A percentile compares a stretch with the other conserved stretches of the same genome.
Evolutionary conservation across 1,140 invertebrate genomes (phyloP).

Genomic region (Agrypnia vestita): DNA sequence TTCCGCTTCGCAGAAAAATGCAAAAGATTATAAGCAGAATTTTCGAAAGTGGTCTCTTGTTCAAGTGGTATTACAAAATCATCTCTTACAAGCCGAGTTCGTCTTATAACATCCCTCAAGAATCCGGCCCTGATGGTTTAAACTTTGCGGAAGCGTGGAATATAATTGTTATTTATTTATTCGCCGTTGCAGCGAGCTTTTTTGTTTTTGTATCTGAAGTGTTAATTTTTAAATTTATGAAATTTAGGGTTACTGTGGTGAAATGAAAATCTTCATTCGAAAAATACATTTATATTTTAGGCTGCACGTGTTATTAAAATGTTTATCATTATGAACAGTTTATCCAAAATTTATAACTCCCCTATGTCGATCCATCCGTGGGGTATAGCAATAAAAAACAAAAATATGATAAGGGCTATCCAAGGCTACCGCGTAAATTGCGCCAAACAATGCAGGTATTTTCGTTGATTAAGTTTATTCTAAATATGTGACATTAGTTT

Average conservation of each 20-base stretch:
- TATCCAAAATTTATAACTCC: too few relatives aligned
- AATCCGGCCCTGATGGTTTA: neutral
- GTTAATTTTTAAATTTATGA: neutral
- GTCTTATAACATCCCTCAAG: neutral
- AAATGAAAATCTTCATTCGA: too few relatives aligned
- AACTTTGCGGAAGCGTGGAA: neutral
- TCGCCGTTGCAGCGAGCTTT: neutral
- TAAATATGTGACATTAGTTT: too few relatives aligned
- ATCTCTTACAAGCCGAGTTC: neutral
- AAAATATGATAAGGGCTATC: too few relatives aligned
- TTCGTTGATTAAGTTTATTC: too few relatives aligned
- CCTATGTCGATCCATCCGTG: too few relatives aligned
- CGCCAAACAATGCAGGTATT: too few relatives aligned
- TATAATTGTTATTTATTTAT: neutral
- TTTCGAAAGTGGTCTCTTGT: constrained; percentile 50
- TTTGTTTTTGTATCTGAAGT: constrained; percentile 11
- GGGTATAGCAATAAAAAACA: too few relatives aligned
- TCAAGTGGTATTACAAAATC: constrained; percentile 41
- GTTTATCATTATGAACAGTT: too few relatives aligned
- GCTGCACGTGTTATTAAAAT: too few relatives aligned
- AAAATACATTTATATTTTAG: too few relatives aligned
- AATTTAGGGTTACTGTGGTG: neutral
- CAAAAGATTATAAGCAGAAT: constrained; percentile 34
- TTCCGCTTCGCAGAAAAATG: constrained; percentile 20
- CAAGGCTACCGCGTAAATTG: too few relatives aligned